Conservation (phyloP, 2,113 vertebrate genomes). For the Steatornis caripensis region DNA sequence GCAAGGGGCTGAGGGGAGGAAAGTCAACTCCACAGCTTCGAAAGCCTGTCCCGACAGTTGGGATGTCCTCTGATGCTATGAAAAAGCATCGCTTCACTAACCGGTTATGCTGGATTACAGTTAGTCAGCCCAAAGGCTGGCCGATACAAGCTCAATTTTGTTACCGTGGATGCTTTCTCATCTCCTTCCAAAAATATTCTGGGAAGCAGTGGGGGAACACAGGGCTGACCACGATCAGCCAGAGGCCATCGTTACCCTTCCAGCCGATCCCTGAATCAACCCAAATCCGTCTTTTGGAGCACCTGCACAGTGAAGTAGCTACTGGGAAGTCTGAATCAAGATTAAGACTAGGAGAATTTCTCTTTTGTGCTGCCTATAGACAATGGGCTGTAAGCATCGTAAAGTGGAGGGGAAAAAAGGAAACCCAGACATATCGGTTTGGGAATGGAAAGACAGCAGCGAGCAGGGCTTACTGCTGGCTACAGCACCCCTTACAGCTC, state of each 20-base stretch:
- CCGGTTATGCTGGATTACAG: neutral
- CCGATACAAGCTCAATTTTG: neutral
- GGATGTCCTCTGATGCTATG: fast-evolving
- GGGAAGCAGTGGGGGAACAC: neutral
- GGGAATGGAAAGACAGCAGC: neutral
- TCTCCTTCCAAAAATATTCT: neutral
- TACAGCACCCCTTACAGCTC: neutral
- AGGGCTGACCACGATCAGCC: neutral
- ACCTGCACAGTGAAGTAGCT: neutral
- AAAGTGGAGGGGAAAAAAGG: too few species aligned
- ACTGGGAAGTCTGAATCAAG: neutral
- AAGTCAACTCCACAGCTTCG: neutral
- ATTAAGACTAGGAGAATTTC: too few species aligned
- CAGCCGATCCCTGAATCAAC: neutral
- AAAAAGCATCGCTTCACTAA: neutral
- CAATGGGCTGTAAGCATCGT: neutral
- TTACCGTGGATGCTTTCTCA: neutral
- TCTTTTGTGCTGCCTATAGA: neutral
- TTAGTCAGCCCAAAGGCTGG: neutral
- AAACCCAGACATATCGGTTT: neutral
- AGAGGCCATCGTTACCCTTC: neutral
- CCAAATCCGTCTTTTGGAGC: neutral
- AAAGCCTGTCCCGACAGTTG: neutral
- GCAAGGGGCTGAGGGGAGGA: neutral
- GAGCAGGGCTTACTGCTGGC: neutral